phyloP scores from a whole-genome alignment of 2,797 vertebrate genomes.

The Micropoecilia bifurca region DNA sequence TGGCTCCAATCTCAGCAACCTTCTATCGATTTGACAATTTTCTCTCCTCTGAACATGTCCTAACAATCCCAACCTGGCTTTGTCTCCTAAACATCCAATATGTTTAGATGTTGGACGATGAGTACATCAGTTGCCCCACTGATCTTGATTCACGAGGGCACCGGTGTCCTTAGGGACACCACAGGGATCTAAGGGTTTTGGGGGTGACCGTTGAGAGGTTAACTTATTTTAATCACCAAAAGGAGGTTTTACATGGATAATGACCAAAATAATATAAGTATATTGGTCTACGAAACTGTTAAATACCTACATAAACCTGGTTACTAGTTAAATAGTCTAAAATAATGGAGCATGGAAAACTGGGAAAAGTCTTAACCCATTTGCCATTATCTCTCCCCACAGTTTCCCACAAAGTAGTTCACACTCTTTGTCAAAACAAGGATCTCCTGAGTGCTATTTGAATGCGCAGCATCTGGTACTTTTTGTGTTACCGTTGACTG shows the following conservation, averaged over 20 bases:
- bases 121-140: too few relatives aligned
- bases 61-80: not conserved
- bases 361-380: not conserved
- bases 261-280: not conserved
- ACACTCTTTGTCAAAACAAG: conserved; percentile 51
- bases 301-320: not conserved
- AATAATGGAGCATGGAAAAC: not conserved
- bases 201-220: too few relatives aligned
- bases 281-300: not conserved
- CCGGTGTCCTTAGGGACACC: too few relatives aligned
- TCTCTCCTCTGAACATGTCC: not conserved
- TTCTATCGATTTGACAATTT: not conserved
- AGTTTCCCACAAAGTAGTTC: conserved; percentile 31
- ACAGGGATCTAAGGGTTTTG: too few relatives aligned
- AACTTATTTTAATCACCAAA: not conserved
- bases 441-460: conserved; percentile 50
- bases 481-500: conserved; percentile 48
- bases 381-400: conserved; percentile 18
- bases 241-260: not conserved
- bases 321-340: not conserved
- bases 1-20: not conserved
- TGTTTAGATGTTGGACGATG: not conserved
- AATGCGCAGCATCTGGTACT: conserved; percentile 63
- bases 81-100: not conserved
- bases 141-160: not conserved